Percentiles rank a stretch among this genome's conserved stretches.
These are phyloP conservation scores for Bombus pyrosoma DNA, from an alignment of 1,140 invertebrate species.

Conservation along the genomic window DNA sequence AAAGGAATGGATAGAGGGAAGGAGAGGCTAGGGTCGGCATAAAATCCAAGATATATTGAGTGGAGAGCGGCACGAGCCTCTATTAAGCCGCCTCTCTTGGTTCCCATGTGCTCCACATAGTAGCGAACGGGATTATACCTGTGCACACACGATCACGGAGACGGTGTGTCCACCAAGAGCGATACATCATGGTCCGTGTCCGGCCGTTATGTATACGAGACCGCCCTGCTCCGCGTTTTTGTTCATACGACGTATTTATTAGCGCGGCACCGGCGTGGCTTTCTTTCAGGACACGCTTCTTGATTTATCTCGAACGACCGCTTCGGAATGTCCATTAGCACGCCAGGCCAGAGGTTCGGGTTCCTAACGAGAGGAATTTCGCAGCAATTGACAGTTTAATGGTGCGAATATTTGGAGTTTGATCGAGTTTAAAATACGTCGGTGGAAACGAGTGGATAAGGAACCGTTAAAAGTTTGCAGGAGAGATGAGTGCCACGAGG, in stretches of 20 bases:
- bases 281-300: slow-evolving; percentile 32
- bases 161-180: slow-evolving; percentile 30
- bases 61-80: slow-evolving; percentile 39
- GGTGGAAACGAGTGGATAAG: too few relatives aligned
- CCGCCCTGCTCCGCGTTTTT: slow-evolving; percentile 58
- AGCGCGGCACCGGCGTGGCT: slow-evolving; percentile 28
- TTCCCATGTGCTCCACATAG: slow-evolving; percentile 24
- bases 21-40: not conserved
- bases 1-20: not conserved
- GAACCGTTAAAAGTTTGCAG: too few relatives aligned
- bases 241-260: slow-evolving; percentile 64
- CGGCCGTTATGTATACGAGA: slow-evolving; percentile 49
- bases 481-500: rapidly evolving
- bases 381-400: not conserved
- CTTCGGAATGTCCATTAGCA: slow-evolving; percentile 40
- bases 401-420: not conserved
- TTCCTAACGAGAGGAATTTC: slow-evolving; percentile 22
- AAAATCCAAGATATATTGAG: slow-evolving; percentile 45
- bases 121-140: slow-evolving; percentile 22
- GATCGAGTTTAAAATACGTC: not conserved
- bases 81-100: slow-evolving; percentile 24
- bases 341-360: not conserved
- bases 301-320: slow-evolving; percentile 42
- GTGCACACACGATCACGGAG: slow-evolving; percentile 16
- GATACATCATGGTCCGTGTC: slow-evolving; percentile 59